A percentile compares a stretch with the other conserved stretches of the same genome.
These are phyloP conservation scores for Nysson spinosus DNA, from an alignment of 2,888 invertebrate genomes.

Conservation along the genomic window DNA sequence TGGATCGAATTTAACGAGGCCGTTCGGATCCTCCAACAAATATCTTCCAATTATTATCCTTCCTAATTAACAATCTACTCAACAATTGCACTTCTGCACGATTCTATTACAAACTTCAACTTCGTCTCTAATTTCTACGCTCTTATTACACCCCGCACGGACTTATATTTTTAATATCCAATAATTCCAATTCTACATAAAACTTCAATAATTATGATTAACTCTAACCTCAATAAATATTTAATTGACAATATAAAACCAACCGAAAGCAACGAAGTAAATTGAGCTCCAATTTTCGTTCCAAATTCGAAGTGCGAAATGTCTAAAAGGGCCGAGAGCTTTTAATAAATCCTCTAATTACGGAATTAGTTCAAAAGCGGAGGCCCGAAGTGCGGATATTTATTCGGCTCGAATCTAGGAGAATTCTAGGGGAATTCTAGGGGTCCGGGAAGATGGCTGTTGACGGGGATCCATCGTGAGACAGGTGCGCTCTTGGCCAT, in stretches of 20 bases:
- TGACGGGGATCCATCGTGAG: constrained; percentile 37
- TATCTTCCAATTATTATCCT: neutral
- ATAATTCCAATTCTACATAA: no score
- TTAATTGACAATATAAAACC: no score
- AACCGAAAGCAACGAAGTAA: no score
- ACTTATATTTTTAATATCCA: no score
- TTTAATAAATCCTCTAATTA: constrained; percentile 21
- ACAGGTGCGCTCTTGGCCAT: constrained; percentile 35
- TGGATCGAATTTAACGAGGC: neutral
- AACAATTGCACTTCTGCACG: no score
- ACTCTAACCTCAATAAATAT: no score
- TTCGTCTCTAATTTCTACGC: no score
- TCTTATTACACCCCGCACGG: no score
- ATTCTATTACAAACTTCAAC: no score
- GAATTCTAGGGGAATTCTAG: constrained; percentile 9
- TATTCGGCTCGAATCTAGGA: constrained; percentile 32
- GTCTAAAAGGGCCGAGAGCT: neutral
- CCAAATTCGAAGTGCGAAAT: neutral
- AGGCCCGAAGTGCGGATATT: constrained; percentile 21
- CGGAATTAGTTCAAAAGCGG: constrained; percentile 21
- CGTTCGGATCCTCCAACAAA: neutral
- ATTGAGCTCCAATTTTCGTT: no score
- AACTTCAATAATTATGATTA: no score
- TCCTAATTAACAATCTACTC: no score
- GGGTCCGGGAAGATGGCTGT: constrained; percentile 8